Base-by-base conservation (phyloP, 1,140 invertebrate genomes). In the Carposina sasakii region DNA sequence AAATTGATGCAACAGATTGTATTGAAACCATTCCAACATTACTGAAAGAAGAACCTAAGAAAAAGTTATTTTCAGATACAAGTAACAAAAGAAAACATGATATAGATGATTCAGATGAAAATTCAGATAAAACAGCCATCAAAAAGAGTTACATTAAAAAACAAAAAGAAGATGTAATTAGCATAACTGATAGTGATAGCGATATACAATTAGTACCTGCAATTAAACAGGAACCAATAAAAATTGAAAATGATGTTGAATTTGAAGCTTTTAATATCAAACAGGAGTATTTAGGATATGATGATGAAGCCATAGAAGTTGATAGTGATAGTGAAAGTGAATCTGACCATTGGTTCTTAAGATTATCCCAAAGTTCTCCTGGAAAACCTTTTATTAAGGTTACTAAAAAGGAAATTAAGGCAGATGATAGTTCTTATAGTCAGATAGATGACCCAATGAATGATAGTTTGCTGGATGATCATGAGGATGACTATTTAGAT, bases 251-350 rank as follows among this genome's bases (percentile, higher is more conserved):
- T 41, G 60, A 71, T 39, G 52, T 69, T 33, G 60, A 75, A 31
- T 73, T 58, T 71, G 79, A 81, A 47, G 67, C 67, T 23, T 79
- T 78, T 61, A 67, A 68, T 57, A 63, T 81, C n/a, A 83, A 83
- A 50, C 76, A 81, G 57, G 77, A 83, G 47, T 70, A 71, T 47
- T 50, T 70, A 31, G 66, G 58, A 24, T 62, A 70, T 67, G 67
- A 78, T 61, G 69, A 78, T 59, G 77, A 79, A 52, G 54, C 65
- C 22, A 73, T 75, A 47, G 22, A 63, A 58, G 64, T 79, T 51
- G 71, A 71, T 31, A 79, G 76, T 67, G 76, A 81, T 34, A 76
- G 71, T 69, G 49, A 52, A n/a, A 40, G 30, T 60, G 76, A 78
- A 52, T 73, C 73, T 50, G 71, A 78, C 40, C 61, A 76, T 21